These are phyloP conservation scores for Sinelater perroti DNA, from an alignment of 2,888 invertebrate species.

Conservation along the genomic window DNA sequence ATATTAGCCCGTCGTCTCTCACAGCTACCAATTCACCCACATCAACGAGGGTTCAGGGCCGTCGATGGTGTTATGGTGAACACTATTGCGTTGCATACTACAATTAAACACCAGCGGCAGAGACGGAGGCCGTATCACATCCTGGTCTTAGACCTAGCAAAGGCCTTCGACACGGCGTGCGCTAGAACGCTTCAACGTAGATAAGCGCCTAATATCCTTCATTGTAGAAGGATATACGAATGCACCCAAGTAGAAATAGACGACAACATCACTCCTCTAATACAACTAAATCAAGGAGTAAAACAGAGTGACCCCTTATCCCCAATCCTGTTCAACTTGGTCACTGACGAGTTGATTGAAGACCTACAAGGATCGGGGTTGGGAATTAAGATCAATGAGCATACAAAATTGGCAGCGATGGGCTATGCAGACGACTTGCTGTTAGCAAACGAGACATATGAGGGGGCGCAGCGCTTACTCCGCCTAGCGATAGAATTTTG, in stretches of 20 bases:
- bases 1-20: neutral
- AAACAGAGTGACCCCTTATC: conserved; percentile 37
- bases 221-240: conserved; percentile 2
- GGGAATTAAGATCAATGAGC: conserved; percentile 18
- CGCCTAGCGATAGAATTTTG: conserved; percentile 33
- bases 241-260: conserved; percentile 14
- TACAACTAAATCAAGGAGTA: conserved; percentile 23
- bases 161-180: conserved; percentile 37
- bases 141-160: conserved; percentile 31
- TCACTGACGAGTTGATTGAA: conserved; percentile 25
- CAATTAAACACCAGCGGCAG: neutral
- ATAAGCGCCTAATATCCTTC: neutral
- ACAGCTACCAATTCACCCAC: neutral
- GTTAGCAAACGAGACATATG: conserved; percentile 49
- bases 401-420: conserved; percentile 44
- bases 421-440: conserved; percentile 57
- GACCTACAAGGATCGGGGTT: neutral
- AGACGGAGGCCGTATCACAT: conserved; percentile 7
- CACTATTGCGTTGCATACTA: conserved; percentile 41
- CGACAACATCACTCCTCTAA: neutral
- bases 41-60: conserved; percentile 4
- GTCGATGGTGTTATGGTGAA: conserved; percentile 47
- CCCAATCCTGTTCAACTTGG: conserved; percentile 29
- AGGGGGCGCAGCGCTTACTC: conserved; percentile 46
- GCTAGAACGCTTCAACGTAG: conserved; percentile 6